Evolutionary conservation across 1,140 invertebrate species (phyloP).

Genomic region (Geopemphigus sp.): DNA sequence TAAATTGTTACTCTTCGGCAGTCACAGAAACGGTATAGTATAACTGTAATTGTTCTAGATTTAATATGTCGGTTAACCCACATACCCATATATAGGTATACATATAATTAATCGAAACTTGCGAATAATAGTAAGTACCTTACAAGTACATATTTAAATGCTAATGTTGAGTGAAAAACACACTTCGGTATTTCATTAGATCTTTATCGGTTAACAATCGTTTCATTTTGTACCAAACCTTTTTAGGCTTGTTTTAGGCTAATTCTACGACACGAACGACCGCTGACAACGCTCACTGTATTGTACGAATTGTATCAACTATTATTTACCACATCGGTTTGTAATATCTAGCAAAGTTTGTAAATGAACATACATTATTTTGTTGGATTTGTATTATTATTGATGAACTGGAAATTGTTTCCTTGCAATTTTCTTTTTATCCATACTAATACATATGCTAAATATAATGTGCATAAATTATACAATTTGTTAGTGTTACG

Average conservation of each 20-base stretch:
- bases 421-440: conserved; percentile 34
- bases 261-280: neutral
- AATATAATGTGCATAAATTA: neutral
- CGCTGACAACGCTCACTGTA: neutral
- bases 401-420: conserved; percentile 16
- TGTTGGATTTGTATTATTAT: neutral
- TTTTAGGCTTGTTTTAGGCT: neutral
- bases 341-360: neutral
- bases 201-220: neutral
- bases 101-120: neutral
- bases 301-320: neutral
- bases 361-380: neutral
- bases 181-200: neutral
- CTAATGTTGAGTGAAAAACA: neutral
- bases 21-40: conserved; percentile 2
- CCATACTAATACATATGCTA: neutral
- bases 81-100: neutral
- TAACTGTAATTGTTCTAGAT: neutral
- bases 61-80: neutral
- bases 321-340: neutral
- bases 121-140: neutral
- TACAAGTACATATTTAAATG: neutral
- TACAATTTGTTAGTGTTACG: no score
- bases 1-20: neutral
- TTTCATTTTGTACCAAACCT: neutral